Conservation (phyloP, 1,140 invertebrate genomes). For the Adelges cooleyi region DNA sequence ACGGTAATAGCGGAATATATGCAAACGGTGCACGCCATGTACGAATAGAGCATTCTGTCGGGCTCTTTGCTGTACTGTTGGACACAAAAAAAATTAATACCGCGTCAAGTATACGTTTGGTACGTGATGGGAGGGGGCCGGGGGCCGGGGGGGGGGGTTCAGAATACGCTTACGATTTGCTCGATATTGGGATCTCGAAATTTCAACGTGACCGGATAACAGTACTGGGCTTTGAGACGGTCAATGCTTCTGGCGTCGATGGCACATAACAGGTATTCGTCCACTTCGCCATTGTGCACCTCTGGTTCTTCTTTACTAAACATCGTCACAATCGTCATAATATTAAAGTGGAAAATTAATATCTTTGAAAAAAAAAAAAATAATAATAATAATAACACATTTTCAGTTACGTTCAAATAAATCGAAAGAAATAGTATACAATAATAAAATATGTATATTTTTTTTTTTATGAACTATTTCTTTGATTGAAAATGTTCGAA, state of each 20-base stretch:
- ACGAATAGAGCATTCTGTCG: constrained; percentile 71
- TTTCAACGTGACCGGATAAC: constrained; percentile 63
- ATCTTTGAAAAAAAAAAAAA: too few species aligned
- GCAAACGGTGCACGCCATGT: constrained; percentile 69
- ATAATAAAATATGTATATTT: too few species aligned
- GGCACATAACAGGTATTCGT: constrained; percentile 84
- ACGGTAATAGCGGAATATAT: constrained; percentile 53
- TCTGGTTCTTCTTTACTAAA: constrained; percentile 21
- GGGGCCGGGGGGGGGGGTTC: too few species aligned
- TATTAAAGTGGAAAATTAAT: too few species aligned
- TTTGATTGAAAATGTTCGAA: too few species aligned
- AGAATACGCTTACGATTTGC: constrained; percentile 52
- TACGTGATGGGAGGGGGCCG: too few species aligned
- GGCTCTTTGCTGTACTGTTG: constrained; percentile 62
- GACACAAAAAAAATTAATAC: constrained; percentile 31
- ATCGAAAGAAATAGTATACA: too few species aligned
- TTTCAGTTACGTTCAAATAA: too few species aligned
- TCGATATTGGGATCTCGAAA: constrained; percentile 68
- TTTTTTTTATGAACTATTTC: too few species aligned
- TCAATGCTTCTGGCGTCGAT: constrained; percentile 92
- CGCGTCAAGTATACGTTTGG: not conserved
- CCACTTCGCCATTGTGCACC: constrained; percentile 68
- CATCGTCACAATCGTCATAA: too few species aligned
- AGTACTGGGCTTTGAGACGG: constrained; percentile 70
- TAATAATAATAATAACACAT: too few species aligned